Evolutionary conservation across 1,140 invertebrate genomes (phyloP), one percentile per base, ranked within the genome.

Genomic region (Neocloeon triangulifer): DNA sequence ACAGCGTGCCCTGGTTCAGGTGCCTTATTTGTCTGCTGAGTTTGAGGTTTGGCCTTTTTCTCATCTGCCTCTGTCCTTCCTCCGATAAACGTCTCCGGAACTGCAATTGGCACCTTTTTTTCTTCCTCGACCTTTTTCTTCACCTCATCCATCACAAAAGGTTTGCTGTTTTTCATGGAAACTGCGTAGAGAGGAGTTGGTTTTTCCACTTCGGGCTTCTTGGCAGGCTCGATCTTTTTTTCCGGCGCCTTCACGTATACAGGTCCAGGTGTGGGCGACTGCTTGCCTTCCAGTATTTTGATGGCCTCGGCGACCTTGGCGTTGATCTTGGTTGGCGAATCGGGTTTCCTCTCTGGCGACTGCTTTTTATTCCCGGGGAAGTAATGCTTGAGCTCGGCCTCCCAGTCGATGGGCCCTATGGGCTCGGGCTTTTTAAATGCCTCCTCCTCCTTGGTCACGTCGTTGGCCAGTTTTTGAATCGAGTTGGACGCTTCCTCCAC

Each of bases 61-160:
- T 33, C 27, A 34, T 37, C 32, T 14, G 32, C 25, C 19, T 28
- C 36, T 36, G 36, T 27, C 35, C 35, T 18, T 15, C 37, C 37
- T 19, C 41, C 41, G 8, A 41, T 39, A 21, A 43, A 43, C 10
- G 27, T 41, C 23, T 35, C 32, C 13, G 40, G 39, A 19, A 35
- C 13, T 4, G 30, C 28, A n/a, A 31, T 19, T 4, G 14, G 36
- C 37, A 41, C 34, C 30, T 23, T 29, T 17, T 34, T 20, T 41
- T 39, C 30, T 43, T 41, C 41, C 41, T 41, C 19, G 41, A n/a
- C 13, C 26, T 34, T 4, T 14, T 25, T 3, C 20, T 14, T 30
- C 21, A 17, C 7, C 23, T 17, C 30, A 27, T 28, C 35, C 19
- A 18, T 37, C 30, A 32, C 9, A 19, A 32, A 7, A 8, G 4